phyloP scores from a whole-genome alignment of 2,113 vertebrate genomes.

The Campylorhamphus procurvoides region DNA sequence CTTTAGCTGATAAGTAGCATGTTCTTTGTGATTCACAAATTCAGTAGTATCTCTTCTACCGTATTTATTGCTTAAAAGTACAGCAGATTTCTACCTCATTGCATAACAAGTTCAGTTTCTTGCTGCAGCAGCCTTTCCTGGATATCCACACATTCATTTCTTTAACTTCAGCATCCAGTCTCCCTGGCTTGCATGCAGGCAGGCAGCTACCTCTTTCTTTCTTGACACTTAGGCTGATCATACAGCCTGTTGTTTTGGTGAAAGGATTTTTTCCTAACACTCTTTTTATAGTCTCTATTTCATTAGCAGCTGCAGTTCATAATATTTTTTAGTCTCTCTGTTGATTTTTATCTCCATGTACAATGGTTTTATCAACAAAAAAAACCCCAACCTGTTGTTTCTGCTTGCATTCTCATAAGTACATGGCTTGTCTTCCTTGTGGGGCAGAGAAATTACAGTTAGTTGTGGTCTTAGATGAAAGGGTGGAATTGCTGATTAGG shows the following conservation, averaged over 20 bases:
- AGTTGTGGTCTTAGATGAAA: not conserved
- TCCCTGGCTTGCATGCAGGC: not conserved
- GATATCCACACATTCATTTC: not conserved
- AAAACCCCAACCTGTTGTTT: not conserved
- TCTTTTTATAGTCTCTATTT: constrained; percentile 39
- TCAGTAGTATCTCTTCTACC: not conserved
- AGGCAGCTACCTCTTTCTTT: constrained; percentile 34
- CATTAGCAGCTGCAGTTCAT: not conserved
- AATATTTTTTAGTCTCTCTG: constrained; percentile 5
- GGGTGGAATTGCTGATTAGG: not conserved
- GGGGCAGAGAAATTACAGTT: not conserved
- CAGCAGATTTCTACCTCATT: not conserved
- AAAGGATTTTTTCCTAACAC: constrained; percentile 1
- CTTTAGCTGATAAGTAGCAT: not conserved
- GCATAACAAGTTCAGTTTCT: not conserved
- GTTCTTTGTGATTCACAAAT: not conserved
- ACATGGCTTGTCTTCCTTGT: constrained; percentile 18
- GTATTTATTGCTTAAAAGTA: not conserved
- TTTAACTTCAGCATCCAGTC: constrained; percentile 2
- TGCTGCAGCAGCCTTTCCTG: not conserved
- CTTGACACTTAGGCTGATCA: constrained; percentile 14
- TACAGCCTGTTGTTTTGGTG: constrained; percentile 22
- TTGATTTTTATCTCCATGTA: constrained; percentile 10
- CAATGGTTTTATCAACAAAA: not conserved
- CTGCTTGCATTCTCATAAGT: not conserved